Evolutionary conservation across 2,888 invertebrate species (phyloP).

Genomic region (Tortricodes alternella): DNA sequence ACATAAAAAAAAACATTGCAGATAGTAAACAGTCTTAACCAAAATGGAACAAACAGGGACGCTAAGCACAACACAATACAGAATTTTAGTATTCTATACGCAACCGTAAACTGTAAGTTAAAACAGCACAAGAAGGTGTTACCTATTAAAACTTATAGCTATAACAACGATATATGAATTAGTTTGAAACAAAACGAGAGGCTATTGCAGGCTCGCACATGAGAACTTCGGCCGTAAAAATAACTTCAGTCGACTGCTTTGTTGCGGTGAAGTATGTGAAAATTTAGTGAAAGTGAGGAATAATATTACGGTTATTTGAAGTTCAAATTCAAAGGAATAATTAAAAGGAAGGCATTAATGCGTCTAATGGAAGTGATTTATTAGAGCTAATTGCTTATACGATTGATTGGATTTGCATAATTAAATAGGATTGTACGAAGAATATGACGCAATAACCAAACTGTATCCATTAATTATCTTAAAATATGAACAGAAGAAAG

Average conservation of each 20-base stretch:
- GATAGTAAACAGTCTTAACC: background rate
- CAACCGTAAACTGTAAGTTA: background rate
- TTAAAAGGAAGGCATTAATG: background rate
- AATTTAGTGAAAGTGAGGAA: constrained; percentile 24
- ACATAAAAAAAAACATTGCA: background rate
- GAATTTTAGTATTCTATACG: background rate
- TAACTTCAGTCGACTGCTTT: constrained; percentile 35
- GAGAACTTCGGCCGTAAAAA: constrained; percentile 41
- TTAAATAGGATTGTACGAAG: background rate
- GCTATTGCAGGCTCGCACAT: constrained; percentile 29
- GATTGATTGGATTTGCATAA: background rate
- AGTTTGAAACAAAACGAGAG: constrained; percentile 34
- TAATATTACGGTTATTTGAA: background rate
- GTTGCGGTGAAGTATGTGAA: constrained; percentile 22
- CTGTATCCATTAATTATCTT: background rate
- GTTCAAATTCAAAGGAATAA: background rate
- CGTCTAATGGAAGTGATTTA: background rate
- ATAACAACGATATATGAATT: constrained; percentile 36
- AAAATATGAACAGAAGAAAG: background rate
- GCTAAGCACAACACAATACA: background rate
- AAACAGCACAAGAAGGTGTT: constrained; percentile 11
- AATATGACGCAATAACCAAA: background rate
- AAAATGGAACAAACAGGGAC: background rate
- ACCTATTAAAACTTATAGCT: constrained; percentile 30
- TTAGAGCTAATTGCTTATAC: background rate